Evolutionary conservation across 2,797 vertebrate genomes (phyloP), one percentile per base, ranked within the genome.

Genomic region (Ceryle rudis): DNA sequence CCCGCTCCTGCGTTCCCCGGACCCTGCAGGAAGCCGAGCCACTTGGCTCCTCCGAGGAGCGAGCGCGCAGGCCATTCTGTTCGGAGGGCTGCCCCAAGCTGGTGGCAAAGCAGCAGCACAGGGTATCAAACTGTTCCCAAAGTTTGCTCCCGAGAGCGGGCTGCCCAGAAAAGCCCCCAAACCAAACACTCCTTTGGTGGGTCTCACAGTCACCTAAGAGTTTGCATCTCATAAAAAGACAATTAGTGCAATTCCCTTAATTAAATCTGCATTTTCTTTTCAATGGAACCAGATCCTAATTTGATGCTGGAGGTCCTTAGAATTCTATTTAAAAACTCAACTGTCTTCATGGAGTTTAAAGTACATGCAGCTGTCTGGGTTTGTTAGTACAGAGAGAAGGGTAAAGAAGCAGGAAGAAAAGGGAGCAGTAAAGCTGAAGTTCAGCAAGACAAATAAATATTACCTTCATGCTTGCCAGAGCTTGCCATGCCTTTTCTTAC

Each of bases 21-120:
- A 2, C 25, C 54, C 46, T 0, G 13, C 3, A 46, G 33, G 81
- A 23, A 79, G 49, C 52, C 1, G 4, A 35, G 95, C 64, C 87
- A 58, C 62, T 1, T 33, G 78, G 81, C 83, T 42, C 6, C 49
- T 26, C 51, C 0, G 5, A 29, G 72, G 25, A 52, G 37, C 5
- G 1, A 23, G 44, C 0, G 1, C 3, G 0, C 55, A 10, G 62
- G 44, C 89, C 26, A 7, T 46, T 47, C 41, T 10, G 37, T 37
- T 0, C 1, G 0, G 16, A 58, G 41, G 0, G 3, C 71, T n/a
- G 47, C 3, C 3, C 16, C 21, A 5, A 42, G 28, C 10, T 0
- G 8, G 62, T 3, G 62, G 33, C 7, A 39, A 10, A 82, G 62
- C 5, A 41, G 47, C 42, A 64, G 28, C 57, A 12, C 4, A 11